Conservation (phyloP, 1,140 invertebrate species). For the Magallana angulata region DNA sequence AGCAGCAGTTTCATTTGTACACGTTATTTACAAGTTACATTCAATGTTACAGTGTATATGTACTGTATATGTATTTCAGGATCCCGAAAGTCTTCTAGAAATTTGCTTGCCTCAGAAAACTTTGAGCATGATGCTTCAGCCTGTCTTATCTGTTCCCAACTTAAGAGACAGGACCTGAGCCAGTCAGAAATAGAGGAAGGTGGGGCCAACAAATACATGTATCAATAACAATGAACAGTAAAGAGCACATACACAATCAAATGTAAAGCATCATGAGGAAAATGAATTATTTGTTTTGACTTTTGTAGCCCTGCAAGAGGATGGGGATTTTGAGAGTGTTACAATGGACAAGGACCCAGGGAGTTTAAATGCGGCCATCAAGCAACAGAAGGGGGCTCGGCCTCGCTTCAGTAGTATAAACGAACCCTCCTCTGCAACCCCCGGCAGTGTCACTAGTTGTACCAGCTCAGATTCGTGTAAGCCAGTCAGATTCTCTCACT, state of each 20-base stretch:
- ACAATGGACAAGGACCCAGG: conserved; percentile 41
- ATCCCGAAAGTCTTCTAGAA: conserved; percentile 5
- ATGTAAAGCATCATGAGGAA: too few relatives aligned
- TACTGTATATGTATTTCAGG: neutral
- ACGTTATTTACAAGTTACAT: too few relatives aligned
- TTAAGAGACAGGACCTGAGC: neutral
- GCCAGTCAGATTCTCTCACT: conserved; percentile 19
- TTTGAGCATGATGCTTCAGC: conserved; percentile 2
- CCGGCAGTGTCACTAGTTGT: conserved; percentile 71
- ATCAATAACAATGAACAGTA: neutral
- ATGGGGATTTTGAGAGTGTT: conserved; percentile 39
- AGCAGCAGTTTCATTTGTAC: too few relatives aligned
- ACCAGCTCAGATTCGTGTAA: conserved; percentile 69
- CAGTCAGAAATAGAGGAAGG: conserved; percentile 21
- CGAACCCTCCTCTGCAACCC: conserved; percentile 64
- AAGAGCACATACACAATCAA: too few relatives aligned
- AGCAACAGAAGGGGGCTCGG: conserved; percentile 39
- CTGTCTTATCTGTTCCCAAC: neutral
- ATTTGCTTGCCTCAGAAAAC: neutral
- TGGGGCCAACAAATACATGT: neutral
- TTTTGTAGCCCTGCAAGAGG: conserved; percentile 37
- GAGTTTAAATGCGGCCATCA: conserved; percentile 42
- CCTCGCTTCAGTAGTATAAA: conserved; percentile 65
- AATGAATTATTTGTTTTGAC: too few relatives aligned
- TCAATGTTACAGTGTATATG: too few relatives aligned